Evolutionary conservation across 2,888 invertebrate genomes (phyloP).

Genomic region (Apantesis nais): DNA sequence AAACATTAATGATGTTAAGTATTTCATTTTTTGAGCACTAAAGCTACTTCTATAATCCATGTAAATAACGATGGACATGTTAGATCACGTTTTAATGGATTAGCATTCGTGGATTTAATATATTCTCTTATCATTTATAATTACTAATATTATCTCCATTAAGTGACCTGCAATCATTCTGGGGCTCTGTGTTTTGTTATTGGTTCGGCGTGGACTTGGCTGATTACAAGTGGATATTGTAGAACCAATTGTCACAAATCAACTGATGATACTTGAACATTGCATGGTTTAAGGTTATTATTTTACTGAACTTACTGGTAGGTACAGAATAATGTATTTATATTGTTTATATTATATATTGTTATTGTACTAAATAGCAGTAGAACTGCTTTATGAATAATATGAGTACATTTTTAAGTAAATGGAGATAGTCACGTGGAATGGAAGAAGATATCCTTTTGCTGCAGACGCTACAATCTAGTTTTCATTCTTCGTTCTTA

Average conservation of each 20-base stretch:
- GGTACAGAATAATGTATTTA: not conserved
- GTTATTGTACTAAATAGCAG: too few species aligned
- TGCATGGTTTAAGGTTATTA: conserved; percentile 21
- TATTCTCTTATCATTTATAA: conserved; percentile 59
- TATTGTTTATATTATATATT: too few species aligned
- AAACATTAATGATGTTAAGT: conserved; percentile 30
- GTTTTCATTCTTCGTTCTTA: not conserved
- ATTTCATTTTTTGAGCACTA: conserved; percentile 26
- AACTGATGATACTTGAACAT: not conserved
- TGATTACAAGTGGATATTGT: conserved; percentile 39
- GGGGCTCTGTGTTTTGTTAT: conserved; percentile 64
- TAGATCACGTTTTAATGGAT: conserved; percentile 45
- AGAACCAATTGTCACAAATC: conserved; percentile 11
- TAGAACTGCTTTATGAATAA: too few species aligned
- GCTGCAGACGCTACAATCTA: not conserved
- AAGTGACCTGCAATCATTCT: conserved; percentile 68
- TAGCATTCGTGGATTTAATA: conserved; percentile 57
- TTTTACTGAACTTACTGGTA: not conserved
- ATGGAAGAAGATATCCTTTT: not conserved
- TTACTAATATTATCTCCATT: conserved; percentile 65
- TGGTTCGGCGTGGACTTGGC: conserved; percentile 57
- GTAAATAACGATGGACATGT: conserved; percentile 11
- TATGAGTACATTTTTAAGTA: not conserved
- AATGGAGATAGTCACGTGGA: not conserved
- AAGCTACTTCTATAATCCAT: conserved; percentile 14